phyloP scores from a whole-genome alignment of 2,113 vertebrate genomes.

The Peromyscus californicus region DNA sequence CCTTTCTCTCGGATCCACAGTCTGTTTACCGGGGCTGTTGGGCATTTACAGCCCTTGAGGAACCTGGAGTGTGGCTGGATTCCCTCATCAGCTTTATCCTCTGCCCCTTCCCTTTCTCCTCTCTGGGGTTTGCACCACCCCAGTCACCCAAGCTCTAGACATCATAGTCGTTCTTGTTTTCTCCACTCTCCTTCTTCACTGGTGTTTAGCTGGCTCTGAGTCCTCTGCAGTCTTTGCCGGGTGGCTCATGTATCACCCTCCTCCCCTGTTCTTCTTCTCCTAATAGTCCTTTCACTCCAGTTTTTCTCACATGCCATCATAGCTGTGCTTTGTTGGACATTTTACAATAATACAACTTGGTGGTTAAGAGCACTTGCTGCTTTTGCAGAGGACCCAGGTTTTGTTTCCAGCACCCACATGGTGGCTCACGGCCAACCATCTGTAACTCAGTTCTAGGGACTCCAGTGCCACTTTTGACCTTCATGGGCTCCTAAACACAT shows the following conservation, averaged over 20 bases:
- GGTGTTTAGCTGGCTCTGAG: background rate
- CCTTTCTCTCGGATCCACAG: background rate
- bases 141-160: background rate
- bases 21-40: background rate
- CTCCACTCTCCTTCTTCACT: background rate
- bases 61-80: background rate
- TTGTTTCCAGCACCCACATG: background rate
- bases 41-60: background rate
- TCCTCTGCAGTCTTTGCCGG: background rate
- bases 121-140: background rate
- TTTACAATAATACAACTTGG: background rate
- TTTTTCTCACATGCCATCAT: background rate
- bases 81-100: background rate
- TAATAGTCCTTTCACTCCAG: background rate
- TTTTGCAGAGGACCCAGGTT: background rate
- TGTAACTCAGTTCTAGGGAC: background rate
- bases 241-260: background rate
- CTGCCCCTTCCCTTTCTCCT: background rate
- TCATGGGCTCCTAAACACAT: background rate
- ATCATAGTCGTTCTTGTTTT: background rate
- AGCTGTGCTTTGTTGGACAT: background rate
- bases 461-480: background rate
- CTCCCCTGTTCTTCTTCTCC: conserved; percentile 3
- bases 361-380: background rate
- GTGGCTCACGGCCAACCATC: background rate